These are phyloP conservation scores for Helicoverpa zea DNA, from an alignment of 1,140 invertebrate genomes.

Conservation along the genomic window DNA sequence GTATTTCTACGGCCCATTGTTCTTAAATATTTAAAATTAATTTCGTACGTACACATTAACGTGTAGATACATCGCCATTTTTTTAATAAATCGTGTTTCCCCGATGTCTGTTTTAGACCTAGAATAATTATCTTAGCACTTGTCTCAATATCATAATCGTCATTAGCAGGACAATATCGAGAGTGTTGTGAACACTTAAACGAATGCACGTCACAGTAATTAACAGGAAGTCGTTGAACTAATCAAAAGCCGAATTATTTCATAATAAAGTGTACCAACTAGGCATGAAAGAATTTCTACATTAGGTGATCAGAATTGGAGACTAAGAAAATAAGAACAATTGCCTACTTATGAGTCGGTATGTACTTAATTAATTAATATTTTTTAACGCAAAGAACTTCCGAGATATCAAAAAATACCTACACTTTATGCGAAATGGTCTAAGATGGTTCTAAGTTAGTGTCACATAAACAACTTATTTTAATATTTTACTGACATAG, in stretches of 20 bases:
- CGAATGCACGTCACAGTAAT: background rate
- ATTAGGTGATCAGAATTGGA: no score
- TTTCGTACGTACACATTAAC: constrained; percentile 12
- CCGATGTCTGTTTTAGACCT: background rate
- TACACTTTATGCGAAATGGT: no score
- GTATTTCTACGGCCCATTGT: constrained; percentile 60
- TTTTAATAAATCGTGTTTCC: background rate
- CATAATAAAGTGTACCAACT: background rate
- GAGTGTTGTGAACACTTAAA: background rate
- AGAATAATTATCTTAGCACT: background rate
- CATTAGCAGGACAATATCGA: background rate
- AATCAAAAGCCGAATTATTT: background rate
- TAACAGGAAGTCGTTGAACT: background rate
- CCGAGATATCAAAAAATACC: no score
- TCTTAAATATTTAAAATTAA: constrained; percentile 52
- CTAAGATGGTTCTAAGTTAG: no score
- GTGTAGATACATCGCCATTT: background rate
- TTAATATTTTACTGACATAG: no score
- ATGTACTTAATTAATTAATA: no score
- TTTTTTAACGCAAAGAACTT: no score
- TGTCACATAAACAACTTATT: no score
- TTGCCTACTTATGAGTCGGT: no score
- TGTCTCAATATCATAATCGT: constrained; percentile 12
- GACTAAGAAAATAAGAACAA: no score
- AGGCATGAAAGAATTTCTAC: no score